Base-by-base conservation (phyloP, 2,888 invertebrate species). In the Vesta saturnalis region DNA sequence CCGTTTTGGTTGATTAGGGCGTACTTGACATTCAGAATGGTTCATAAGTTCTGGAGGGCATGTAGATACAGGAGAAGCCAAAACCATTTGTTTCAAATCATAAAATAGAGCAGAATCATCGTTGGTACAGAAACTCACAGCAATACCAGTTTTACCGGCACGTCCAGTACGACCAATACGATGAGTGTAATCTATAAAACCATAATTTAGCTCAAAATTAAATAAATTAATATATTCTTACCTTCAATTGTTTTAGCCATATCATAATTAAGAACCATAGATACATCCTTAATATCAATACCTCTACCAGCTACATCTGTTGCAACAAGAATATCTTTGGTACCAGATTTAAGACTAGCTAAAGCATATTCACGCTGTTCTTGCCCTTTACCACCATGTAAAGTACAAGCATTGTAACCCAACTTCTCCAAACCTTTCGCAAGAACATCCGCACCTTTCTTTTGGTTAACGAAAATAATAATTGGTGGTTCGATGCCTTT, bases 261-360 rank as follows among this genome's bases (percentile, higher is more conserved):
- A 82, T 99, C 99, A 79, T 99, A 99, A 84, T 99, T 99, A 78
- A 99, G 96, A 72, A 99, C 99, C 85, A 99, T 89, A 5, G 98
- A 97, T 1, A 99, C 99, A 83, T 99, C 99, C 83, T 99, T 99
- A 82, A 99, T 99, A 82, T 99, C 99, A 76, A 99, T 99, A 95
- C 99, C 99, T 89, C 99, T 94, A 76, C 99, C 99, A 75, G 99
- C 99, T 0, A 99, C 99, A 84, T 99, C 99, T 0, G 99, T 99
- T 0, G 99, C 99, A 46, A 99, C 99, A 76, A 99, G 86, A 80
- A 99, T 99, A 82, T 99, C 98, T 83, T 99, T 99, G 0, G 94
- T 90, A 3, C 99, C 99, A 61, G 92, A 91, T 83, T 99, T 99
- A 72, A 99, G 91, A 83, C 96, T 94, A 4, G 97, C 95, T 81